Evolutionary conservation across 1,140 invertebrate genomes (phyloP).

Genomic region (Drosophila sucinea): DNA sequence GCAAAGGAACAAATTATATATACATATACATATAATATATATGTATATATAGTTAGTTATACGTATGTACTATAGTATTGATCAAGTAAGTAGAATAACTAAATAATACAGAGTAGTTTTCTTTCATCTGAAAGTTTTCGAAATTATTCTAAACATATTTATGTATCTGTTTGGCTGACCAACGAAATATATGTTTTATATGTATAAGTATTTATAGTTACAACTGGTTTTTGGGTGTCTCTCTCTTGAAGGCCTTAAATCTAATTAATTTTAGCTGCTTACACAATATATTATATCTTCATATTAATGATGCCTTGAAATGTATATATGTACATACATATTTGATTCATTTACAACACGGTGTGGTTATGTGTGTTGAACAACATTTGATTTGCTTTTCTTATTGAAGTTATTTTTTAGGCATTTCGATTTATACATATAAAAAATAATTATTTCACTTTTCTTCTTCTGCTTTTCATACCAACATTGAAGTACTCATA

Average conservation of each 20-base stretch:
- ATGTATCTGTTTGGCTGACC: not conserved
- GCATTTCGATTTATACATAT: constrained; percentile 48
- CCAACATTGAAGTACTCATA: constrained; percentile 55
- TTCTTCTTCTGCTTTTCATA: not conserved
- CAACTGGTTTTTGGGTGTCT: constrained; percentile 13
- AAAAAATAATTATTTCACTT: constrained; percentile 62
- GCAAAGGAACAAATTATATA: constrained; percentile 75
- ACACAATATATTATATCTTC: not conserved
- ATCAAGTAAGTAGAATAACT: constrained; percentile 41
- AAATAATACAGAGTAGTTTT: constrained; percentile 41
- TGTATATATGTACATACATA: constrained; percentile 17
- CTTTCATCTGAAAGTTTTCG: not conserved
- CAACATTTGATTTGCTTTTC: constrained; percentile 52
- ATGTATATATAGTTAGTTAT: constrained; percentile 20
- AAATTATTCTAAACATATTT: constrained; percentile 9
- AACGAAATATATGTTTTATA: not conserved
- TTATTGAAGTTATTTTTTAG: constrained; percentile 22
- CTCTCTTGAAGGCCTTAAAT: constrained; percentile 5
- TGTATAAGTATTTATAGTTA: not conserved
- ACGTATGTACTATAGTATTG: constrained; percentile 22
- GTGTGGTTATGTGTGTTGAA: constrained; percentile 49
- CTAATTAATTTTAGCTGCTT: not conserved
- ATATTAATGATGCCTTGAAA: constrained; percentile 8
- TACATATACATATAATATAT: constrained; percentile 41
- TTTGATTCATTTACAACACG: constrained; percentile 32